Evolutionary conservation across 2,888 invertebrate species (phyloP), one percentile per base, ranked within the genome.

Genomic region (Gandaritis pyraliata): DNA sequence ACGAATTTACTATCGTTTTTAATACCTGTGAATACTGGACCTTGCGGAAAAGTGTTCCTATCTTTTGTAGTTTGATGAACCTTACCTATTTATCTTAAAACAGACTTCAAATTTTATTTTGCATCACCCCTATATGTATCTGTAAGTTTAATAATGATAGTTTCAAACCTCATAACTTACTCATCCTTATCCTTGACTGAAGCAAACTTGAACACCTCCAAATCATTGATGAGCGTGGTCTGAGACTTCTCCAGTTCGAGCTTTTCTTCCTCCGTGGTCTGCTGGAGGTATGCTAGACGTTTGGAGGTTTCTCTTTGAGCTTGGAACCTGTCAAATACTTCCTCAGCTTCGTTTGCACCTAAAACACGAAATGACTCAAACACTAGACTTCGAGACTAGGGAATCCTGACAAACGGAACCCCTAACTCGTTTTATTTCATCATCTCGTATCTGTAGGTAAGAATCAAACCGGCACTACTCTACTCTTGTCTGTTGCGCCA

Each of bases 131-230:
- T n/a, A n/a, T n/a, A n/a, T n/a, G n/a, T n/a, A n/a, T n/a, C n/a
- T n/a, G n/a, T n/a, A n/a, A n/a, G n/a, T n/a, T n/a, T n/a, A n/a
- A n/a, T n/a, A n/a, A n/a, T n/a, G n/a, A n/a, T n/a, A n/a, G n/a
- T n/a, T n/a, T n/a, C n/a, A n/a, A n/a, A n/a, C n/a, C n/a, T n/a
- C n/a, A n/a, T 33, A 0, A 38, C 94, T 90, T 85, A 97, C 97
- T 95, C 95, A 87, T 97, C 96, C 64, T 95, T 95, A 74, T 96
- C 96, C 81, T 96, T 96, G 11, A 95, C 95, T 70, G 96, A 96
- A 0, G 96, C 95, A 80, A 95, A 97, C 81, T 96, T 96, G 65
- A 95, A 95, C 2, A 94, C 94, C 74, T 97, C 97, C 54, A 97
- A 86, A 77, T 96, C 95, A 0, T 93, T 93, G 65, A 94, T 92